These are phyloP conservation scores for Petrolisthes manimaculis DNA, from an alignment of 2,888 invertebrate species.

Conservation along the genomic window DNA sequence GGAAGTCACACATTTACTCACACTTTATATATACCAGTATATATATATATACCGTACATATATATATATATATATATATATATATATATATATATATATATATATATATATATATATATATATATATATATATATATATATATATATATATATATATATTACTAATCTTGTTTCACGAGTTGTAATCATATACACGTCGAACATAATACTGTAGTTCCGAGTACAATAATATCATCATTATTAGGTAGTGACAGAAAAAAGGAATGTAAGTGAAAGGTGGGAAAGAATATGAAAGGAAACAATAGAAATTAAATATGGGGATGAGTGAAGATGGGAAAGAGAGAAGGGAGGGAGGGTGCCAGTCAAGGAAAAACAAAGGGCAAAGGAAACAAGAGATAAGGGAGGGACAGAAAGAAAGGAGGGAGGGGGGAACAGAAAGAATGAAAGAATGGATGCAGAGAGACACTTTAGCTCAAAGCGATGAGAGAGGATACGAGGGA, in stretches of 20 bases:
- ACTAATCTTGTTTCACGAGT: background rate
- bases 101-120: conserved; percentile 5
- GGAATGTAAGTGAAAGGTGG: background rate
- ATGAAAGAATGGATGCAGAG: background rate
- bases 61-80: conserved; percentile 8
- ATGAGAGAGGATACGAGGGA: background rate
- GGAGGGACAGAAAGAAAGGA: background rate
- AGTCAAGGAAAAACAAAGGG: background rate
- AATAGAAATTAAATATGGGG: background rate
- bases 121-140: conserved; percentile 8
- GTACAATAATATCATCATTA: too few relatives aligned
- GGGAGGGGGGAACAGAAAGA: background rate
- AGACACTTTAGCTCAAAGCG: too few relatives aligned
- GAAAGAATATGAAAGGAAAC: background rate
- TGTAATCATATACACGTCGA: background rate
- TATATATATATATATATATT: background rate
- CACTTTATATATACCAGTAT: background rate
- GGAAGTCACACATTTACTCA: background rate
- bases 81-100: conserved; percentile 10
- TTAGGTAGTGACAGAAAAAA: too few relatives aligned
- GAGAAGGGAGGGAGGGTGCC: background rate
- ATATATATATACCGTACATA: background rate
- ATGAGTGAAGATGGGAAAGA: background rate
- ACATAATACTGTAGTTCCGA: background rate
- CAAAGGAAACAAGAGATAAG: background rate